These are phyloP conservation scores for Venustoraphidia nigricollis DNA, from an alignment of 2,888 invertebrate species.

Conservation along the genomic window DNA sequence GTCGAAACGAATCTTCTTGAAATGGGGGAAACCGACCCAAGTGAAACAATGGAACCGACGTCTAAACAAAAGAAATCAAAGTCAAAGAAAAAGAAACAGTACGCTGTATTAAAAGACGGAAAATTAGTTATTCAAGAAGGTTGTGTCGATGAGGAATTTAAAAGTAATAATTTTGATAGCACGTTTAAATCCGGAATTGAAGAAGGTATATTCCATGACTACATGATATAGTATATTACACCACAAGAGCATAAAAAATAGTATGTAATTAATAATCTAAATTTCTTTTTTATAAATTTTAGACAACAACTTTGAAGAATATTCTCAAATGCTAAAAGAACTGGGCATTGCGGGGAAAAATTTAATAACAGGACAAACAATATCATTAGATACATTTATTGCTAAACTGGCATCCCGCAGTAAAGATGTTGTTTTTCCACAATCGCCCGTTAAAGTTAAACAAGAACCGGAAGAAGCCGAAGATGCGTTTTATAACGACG, in stretches of 20 bases:
- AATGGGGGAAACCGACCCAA: no score
- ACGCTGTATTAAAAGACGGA: constrained; percentile 15
- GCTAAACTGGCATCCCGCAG: constrained; percentile 5
- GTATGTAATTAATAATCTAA: no score
- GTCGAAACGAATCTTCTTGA: no score
- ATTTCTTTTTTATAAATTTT: no score
- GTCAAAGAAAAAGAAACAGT: constrained; percentile 7
- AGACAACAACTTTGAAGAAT: no score
- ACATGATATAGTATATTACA: no score
- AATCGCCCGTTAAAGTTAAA: neutral
- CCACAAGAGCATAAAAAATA: no score
- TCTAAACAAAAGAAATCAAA: no score
- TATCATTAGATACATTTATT: constrained; percentile 12
- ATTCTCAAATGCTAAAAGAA: no score
- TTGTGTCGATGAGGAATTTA: constrained; percentile 1
- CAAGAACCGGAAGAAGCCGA: neutral
- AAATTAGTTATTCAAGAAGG: constrained; percentile 13
- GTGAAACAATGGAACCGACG: no score
- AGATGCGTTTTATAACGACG: neutral
- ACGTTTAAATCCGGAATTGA: constrained; percentile 1
- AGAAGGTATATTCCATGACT: neutral
- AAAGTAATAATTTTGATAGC: constrained; percentile 2
- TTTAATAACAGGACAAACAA: constrained; percentile 13
- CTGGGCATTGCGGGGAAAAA: constrained; percentile 11
- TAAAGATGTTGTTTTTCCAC: neutral